These are phyloP conservation scores for Sander lucioperca DNA, from an alignment of 2,113 vertebrate genomes.

Conservation along the genomic window DNA sequence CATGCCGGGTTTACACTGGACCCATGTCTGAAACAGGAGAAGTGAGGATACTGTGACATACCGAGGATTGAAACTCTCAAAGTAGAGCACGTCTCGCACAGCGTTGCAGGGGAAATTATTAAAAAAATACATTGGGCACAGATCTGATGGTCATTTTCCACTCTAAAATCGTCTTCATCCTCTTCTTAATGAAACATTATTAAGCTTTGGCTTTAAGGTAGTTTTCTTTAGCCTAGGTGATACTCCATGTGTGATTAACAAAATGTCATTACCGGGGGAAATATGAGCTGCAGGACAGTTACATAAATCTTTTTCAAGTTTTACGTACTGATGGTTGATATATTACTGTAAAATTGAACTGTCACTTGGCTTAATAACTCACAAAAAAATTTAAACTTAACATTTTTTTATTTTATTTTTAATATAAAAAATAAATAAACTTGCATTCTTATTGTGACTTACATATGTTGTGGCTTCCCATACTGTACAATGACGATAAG, in stretches of 20 bases:
- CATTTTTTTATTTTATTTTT: neutral
- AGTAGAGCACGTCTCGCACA: constrained; percentile 38
- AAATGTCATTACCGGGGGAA: neutral
- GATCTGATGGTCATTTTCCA: constrained; percentile 16
- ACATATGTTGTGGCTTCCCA: neutral
- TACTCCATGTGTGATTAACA: neutral
- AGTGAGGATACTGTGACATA: constrained; percentile 64
- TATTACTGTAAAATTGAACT: constrained; percentile 12
- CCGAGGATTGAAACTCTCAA: constrained; percentile 38
- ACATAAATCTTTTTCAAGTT: constrained; percentile 4
- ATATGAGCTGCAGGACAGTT: constrained; percentile 20
- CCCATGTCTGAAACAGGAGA: constrained; percentile 74
- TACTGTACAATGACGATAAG: neutral
- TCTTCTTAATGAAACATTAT: neutral
- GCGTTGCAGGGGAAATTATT: neutral
- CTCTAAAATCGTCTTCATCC: neutral
- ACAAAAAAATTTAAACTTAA: neutral
- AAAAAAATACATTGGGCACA: constrained; percentile 32
- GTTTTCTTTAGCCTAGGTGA: neutral
- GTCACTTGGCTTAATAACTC: neutral
- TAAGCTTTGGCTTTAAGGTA: neutral
- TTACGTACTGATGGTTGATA: constrained; percentile 9
- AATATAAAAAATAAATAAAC: neutral
- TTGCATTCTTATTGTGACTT: neutral
- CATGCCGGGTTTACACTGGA: constrained; percentile 74